Conservation (phyloP, 2,888 invertebrate genomes). For the Helobdella robusta region DNA sequence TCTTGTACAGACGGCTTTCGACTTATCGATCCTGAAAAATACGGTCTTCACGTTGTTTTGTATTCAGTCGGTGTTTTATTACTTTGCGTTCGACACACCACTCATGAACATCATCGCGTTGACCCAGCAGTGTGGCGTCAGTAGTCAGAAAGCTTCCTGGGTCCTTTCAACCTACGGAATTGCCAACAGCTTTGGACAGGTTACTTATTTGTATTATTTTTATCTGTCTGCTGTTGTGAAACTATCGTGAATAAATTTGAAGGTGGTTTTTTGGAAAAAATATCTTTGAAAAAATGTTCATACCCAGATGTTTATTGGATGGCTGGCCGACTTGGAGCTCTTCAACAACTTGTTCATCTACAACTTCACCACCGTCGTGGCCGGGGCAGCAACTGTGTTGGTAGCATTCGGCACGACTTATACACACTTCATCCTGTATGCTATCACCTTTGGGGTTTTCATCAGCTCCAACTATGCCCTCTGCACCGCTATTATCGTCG, state of each 20-base stretch:
- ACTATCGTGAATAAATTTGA: neutral
- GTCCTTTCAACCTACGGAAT: slow-evolving; percentile 12
- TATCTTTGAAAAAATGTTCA: neutral
- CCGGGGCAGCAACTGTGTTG: neutral
- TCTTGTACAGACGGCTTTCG: too few relatives aligned
- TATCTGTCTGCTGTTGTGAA: neutral
- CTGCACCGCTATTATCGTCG: slow-evolving; percentile 7
- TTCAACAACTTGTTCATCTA: slow-evolving; percentile 6
- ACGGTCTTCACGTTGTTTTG: neutral
- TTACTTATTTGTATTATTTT: neutral
- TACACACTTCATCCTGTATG: neutral
- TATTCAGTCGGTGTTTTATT: slow-evolving; percentile 9
- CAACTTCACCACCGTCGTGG: neutral
- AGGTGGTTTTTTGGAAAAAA: too few relatives aligned
- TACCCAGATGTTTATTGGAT: slow-evolving; percentile 16
- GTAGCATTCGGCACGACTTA: neutral
- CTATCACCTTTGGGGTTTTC: slow-evolving; percentile 5
- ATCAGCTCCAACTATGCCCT: slow-evolving; percentile 14
- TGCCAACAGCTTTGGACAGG: slow-evolving; percentile 6
- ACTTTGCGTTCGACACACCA: slow-evolving; percentile 15
- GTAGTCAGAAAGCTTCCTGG: neutral
- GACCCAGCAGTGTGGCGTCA: neutral
- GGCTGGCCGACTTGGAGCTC: slow-evolving; percentile 12
- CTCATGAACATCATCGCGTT: slow-evolving; percentile 9
- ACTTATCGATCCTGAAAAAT: slow-evolving; percentile 11